phyloP scores from a whole-genome alignment of 2,888 invertebrate genomes.

The Acanthopleura granulata region DNA sequence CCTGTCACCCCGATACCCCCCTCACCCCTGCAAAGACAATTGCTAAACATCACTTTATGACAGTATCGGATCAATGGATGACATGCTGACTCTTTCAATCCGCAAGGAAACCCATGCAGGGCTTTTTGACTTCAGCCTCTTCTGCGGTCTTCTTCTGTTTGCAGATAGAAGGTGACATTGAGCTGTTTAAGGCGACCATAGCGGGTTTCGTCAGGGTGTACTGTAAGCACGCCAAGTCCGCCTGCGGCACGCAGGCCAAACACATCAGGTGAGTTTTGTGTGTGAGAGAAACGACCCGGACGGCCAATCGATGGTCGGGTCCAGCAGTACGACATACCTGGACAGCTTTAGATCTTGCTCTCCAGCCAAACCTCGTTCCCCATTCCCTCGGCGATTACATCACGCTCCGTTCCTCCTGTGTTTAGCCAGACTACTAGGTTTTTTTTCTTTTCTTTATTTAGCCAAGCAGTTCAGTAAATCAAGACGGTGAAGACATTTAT shows the following conservation, averaged over 20 bases:
- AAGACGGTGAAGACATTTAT: too few relatives aligned
- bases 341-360: not conserved
- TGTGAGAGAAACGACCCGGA: not conserved
- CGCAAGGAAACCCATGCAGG: too few relatives aligned
- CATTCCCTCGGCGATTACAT: slow-evolving; percentile 9
- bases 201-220: slow-evolving; percentile 6
- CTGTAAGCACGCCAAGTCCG: slow-evolving; percentile 14
- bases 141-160: not conserved
- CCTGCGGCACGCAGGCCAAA: slow-evolving; percentile 15
- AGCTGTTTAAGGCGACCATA: slow-evolving; percentile 16
- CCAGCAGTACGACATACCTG: not conserved
- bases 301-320: not conserved
- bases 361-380: not conserved
- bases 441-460: too few relatives aligned
- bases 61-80: too few relatives aligned
- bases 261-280: slow-evolving; percentile 13
- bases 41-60: too few relatives aligned
- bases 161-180: slow-evolving; percentile 8
- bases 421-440: not conserved
- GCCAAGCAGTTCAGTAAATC: too few relatives aligned
- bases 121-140: too few relatives aligned
- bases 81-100: too few relatives aligned
- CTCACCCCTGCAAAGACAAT: too few relatives aligned
- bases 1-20: too few relatives aligned
- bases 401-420: slow-evolving; percentile 1